Evolutionary conservation across 2,797 vertebrate genomes (phyloP), one percentile per base, ranked within the genome.

Genomic region (Sebastes minor): DNA sequence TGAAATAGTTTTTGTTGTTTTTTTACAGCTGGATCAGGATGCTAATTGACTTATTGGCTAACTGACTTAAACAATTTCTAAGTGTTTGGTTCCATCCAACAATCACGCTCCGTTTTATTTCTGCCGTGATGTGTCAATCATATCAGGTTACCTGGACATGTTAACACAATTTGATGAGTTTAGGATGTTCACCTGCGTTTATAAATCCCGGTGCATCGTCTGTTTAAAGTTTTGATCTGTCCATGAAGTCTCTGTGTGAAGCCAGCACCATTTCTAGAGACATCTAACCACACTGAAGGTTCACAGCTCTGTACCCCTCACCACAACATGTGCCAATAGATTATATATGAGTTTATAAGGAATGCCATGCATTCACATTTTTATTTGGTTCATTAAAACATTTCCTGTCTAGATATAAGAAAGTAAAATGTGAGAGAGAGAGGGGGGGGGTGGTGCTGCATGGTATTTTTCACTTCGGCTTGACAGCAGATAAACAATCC

Each of bases 41-140:
- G 35, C 35, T 38, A 38, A 38, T 38, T 38, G 12, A 38, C 35
- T 38, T 38, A 38, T 13, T 38, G 35, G 35, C 6, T 56, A 23
- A 77, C 57, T 80, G 25, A 70, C 53, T 64, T 25, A 11, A 63
- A 33, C 6, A 32, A 12, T 42, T 33, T 25, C 9, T 46, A 49
- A 38, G 59, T 89, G 78, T 91, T 89, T 89, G 86, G 81, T 86
- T 92, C 88, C 82, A 71, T 91, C 91, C 35, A 90, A 91, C 88
- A 84, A 71, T 78, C 63, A 82, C 84, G 63, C 83, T 84, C 76
- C 68, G 23, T 23, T 74, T 80, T 60, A 60, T 49, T 77, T 46
- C 82, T 59, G 65, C 2, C 1, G 82, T 87, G 87, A 70, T 81
- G 22, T 69, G 56, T 83, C 38, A 42, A 42, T 42, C 86, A 82